Base-by-base conservation (phyloP, 2,888 invertebrate genomes). In the Nemotelus nigrinus region DNA sequence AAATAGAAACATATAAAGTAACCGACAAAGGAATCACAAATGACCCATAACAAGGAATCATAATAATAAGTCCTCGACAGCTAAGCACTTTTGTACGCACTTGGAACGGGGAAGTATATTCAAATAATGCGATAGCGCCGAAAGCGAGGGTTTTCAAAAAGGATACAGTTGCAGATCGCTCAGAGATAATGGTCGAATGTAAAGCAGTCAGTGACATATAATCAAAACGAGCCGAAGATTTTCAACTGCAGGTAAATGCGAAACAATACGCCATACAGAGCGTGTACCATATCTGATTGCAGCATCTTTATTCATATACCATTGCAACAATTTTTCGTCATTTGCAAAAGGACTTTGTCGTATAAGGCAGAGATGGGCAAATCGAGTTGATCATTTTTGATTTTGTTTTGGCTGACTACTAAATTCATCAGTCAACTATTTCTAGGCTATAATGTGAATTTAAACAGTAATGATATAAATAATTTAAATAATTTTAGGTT, bases 41-140 rank as follows among this genome's bases (percentile, higher is more conserved):
- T 77, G 77, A 77, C 77, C 77, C 77, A 70, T 77, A 77, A 77
- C 77, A 70, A 78, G 79, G 78, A 79, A 74, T 79, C 77, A 79
- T 79, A 79, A 78, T 78, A 78, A 79, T 76, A 78, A 78, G 65
- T 74, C 77, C 78, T 78, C 6, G 48, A 57, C 58, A 72, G 44
- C 58, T 25, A 60, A 48, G 48, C 39, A 60, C 67, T 10, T 58
- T 5, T 8, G 68, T n/a, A 50, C 39, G 41, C 43, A 55, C 10
- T 7, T 70, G 48, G 58, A 63, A 60, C 48, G 47, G 70, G 70
- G 74, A 55, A 57, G 60, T 39, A 25, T 25, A 72, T 63, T 60
- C 10, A 41, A 74, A 63, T 74, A 60, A 74, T 55, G 55, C 63
- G 74, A 74, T 74, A 74, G 47, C 60, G 60, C 63, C 55, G 74